phyloP scores from a whole-genome alignment of 2,113 vertebrate genomes.

The Scartelaos histophorus region DNA sequence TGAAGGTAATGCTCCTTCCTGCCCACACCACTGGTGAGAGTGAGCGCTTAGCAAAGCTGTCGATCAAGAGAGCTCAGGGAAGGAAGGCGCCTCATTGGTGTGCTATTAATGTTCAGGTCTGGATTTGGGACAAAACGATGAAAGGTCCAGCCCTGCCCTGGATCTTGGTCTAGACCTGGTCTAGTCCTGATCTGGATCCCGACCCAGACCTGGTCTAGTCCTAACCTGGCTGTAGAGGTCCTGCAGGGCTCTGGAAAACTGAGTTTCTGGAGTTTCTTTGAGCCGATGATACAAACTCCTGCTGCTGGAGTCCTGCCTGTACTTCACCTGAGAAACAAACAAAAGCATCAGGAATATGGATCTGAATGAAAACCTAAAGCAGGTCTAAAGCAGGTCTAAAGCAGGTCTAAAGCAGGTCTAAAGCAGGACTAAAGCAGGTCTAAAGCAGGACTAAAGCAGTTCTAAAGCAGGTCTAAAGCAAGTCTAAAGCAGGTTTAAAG shows the following conservation, averaged over 20 bases:
- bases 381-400: background rate
- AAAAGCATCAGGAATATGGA: background rate
- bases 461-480: background rate
- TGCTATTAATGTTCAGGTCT: no score
- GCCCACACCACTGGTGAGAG: no score
- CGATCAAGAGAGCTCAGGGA: no score
- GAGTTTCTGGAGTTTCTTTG: conserved; percentile 54
- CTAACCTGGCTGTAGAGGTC: conserved; percentile 61
- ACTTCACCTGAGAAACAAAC: conserved; percentile 53
- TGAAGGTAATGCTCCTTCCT: no score
- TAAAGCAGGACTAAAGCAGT: no score
- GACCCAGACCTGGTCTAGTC: background rate
- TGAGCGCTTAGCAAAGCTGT: no score
- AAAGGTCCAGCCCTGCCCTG: no score
- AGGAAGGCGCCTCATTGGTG: no score
- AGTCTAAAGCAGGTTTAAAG: background rate
- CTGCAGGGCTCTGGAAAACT: conserved; percentile 49
- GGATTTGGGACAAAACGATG: no score
- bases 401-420: background rate
- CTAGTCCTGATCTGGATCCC: no score
- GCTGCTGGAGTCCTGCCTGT: conserved; percentile 43
- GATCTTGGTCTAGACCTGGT: background rate
- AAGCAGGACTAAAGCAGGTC: no score
- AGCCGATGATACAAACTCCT: conserved; percentile 62
- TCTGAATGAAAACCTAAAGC: background rate